Conservation (phyloP, 2,797 vertebrate genomes). For the Babyrousa celebensis region DNA sequence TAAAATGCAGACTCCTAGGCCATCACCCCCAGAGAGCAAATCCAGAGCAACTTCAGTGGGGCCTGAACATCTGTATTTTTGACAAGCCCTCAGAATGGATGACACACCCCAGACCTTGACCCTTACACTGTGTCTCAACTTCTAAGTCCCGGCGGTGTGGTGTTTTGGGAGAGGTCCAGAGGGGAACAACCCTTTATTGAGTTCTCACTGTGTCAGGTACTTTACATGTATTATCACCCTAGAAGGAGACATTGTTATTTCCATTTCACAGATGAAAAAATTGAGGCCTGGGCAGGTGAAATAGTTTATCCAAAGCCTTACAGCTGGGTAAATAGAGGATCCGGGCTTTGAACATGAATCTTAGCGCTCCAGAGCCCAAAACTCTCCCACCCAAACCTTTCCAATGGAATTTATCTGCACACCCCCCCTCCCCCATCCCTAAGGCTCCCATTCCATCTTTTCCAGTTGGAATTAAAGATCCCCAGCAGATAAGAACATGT, state of each 20-base stretch:
- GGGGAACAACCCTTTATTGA: not conserved
- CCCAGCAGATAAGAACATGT: not conserved
- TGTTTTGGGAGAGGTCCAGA: not conserved
- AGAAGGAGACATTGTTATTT: conserved; percentile 6
- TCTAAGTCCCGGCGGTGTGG: not conserved
- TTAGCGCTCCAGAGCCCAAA: not conserved
- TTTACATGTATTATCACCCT: not conserved
- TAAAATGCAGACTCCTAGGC: not conserved
- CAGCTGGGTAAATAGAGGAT: not conserved
- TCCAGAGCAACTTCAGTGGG: not conserved
- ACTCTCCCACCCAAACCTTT: not conserved
- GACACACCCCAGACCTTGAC: not conserved
- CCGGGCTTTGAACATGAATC: not conserved
- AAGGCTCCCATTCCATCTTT: not conserved
- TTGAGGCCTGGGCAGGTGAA: not conserved
- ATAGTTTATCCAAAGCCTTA: not conserved
- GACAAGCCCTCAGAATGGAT: not conserved
- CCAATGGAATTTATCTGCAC: not conserved
- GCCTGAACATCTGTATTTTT: not conserved
- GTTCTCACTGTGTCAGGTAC: not conserved
- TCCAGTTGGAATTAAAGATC: not conserved
- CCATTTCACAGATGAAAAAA: not conserved
- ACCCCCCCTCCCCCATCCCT: accelerated
- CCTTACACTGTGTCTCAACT: too few relatives aligned
- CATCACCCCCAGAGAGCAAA: not conserved